phyloP scores from a whole-genome alignment of 1,140 invertebrate species.

The Orius insidiosus region DNA sequence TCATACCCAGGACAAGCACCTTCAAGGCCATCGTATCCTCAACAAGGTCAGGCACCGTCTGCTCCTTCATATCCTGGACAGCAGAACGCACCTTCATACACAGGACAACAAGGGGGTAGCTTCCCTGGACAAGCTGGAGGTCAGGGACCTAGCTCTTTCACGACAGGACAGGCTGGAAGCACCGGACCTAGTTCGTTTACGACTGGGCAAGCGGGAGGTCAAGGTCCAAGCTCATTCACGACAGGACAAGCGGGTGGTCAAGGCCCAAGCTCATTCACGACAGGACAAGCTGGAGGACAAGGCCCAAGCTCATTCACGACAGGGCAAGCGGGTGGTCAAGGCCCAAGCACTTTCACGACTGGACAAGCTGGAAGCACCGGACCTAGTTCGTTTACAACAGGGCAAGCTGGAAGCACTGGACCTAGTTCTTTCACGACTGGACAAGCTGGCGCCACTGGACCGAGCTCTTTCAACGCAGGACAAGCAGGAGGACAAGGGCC shows the following conservation, averaged over 20 bases:
- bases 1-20: constrained; percentile 18
- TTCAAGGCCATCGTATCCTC: constrained; percentile 18
- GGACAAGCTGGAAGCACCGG: constrained; percentile 16
- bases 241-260: constrained; percentile 17
- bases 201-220: constrained; percentile 19
- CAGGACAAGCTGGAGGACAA: constrained; percentile 18
- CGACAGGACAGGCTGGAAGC: constrained; percentile 18
- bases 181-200: constrained; percentile 19
- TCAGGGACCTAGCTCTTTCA: constrained; percentile 16
- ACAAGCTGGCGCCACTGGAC: constrained; percentile 18
- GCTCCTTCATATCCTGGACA: too few relatives aligned
- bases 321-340: constrained; percentile 14
- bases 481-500: constrained; percentile 19
- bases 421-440: constrained; percentile 20
- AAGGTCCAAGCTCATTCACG: constrained; percentile 21
- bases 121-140: constrained; percentile 17
- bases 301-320: constrained; percentile 15
- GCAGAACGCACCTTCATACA: too few relatives aligned
- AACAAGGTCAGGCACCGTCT: constrained; percentile 13
- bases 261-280: constrained; percentile 19
- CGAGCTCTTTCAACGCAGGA: constrained; percentile 20
- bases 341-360: constrained; percentile 13
- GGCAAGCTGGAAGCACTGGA: constrained; percentile 19
- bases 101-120: constrained; percentile 3
- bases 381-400: constrained; percentile 17